Percentiles rank a stretch among this genome's conserved stretches.
Evolutionary conservation across 2,113 vertebrate species (phyloP).

Genomic region (Lasiurus borealis): DNA sequence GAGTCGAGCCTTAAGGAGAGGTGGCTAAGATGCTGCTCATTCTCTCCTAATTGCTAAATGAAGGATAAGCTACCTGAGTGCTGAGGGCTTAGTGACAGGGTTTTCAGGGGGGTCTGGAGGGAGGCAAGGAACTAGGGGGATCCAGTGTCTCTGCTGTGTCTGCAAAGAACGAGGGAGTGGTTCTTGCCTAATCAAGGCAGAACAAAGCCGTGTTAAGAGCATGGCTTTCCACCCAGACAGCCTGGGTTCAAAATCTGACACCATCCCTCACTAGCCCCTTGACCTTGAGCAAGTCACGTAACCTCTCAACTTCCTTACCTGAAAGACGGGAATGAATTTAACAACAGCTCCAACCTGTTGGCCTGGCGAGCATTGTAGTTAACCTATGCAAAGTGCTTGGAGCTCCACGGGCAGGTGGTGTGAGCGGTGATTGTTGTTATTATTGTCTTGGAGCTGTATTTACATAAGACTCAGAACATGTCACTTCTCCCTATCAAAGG

Average conservation of each 20-base stretch:
- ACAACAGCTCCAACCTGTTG: neutral
- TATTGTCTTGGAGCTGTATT: slow-evolving; percentile 51
- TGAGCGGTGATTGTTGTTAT: slow-evolving; percentile 3
- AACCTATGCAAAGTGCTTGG: neutral
- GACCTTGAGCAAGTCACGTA: neutral
- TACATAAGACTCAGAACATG: neutral
- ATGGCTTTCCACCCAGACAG: neutral
- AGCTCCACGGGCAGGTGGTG: neutral
- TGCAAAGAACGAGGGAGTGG: neutral
- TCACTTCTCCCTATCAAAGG: neutral
- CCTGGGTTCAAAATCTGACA: neutral
- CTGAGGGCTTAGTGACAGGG: too few relatives aligned
- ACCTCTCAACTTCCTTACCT: neutral
- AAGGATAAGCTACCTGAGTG: neutral
- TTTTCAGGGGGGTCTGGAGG: neutral
- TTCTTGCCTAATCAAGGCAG: neutral
- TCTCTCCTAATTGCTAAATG: slow-evolving; percentile 36
- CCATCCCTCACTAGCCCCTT: neutral
- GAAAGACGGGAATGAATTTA: neutral
- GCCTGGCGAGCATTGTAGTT: neutral
- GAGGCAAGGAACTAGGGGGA: neutral
- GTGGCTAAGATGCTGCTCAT: neutral
- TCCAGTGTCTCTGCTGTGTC: neutral
- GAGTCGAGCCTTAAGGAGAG: neutral
- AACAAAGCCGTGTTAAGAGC: neutral